phyloP scores from a whole-genome alignment of 2,888 invertebrate species.

The Microdon myrmicae region DNA sequence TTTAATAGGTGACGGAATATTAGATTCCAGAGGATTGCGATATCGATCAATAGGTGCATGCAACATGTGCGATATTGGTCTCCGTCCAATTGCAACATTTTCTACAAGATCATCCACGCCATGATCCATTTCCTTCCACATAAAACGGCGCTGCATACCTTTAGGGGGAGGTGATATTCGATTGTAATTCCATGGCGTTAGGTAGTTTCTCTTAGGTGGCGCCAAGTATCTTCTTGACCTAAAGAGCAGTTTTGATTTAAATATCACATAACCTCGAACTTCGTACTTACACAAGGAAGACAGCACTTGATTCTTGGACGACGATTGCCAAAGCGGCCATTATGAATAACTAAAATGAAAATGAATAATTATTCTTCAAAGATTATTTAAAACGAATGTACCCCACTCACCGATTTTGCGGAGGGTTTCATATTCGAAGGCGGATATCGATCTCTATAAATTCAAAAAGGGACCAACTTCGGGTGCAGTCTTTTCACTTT shows the following conservation, averaged over 20 bases:
- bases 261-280: no score
- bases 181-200: conserved; percentile 20
- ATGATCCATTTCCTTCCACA: conserved; percentile 65
- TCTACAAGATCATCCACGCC: conserved; percentile 59
- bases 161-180: conserved; percentile 12
- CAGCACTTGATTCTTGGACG: no score
- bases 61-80: conserved; percentile 60
- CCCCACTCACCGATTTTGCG: no score
- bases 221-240: conserved; percentile 22
- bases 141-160: conserved; percentile 64
- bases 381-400: no score
- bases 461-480: no score
- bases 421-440: no score
- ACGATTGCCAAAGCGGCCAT: no score
- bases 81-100: conserved; percentile 56
- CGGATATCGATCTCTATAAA: no score
- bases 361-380: no score
- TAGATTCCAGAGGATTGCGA: conserved; percentile 28
- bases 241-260: no score
- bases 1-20: conserved; percentile 38
- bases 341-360: no score
- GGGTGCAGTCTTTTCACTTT: conserved; percentile 20
- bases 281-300: no score
- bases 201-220: conserved; percentile 27
- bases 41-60: conserved; percentile 54